phyloP scores from a whole-genome alignment of 2,888 invertebrate species.

The Hirtodrosophila confusa region DNA sequence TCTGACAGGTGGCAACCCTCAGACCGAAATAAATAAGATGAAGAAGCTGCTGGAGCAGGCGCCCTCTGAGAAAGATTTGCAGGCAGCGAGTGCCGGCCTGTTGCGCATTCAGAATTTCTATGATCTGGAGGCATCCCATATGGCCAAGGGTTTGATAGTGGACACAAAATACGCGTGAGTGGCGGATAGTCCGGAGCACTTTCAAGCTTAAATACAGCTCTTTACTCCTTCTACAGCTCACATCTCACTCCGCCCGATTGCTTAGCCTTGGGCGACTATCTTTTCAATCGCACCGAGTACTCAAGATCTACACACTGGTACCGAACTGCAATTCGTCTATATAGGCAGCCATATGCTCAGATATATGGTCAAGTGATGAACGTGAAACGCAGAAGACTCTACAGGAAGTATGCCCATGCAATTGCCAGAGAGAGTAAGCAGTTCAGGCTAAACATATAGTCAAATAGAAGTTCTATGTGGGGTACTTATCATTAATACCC shows the following conservation, averaged over 20 bases:
- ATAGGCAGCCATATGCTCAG: constrained; percentile 21
- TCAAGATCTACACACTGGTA: constrained; percentile 49
- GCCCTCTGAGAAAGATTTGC: constrained; percentile 31
- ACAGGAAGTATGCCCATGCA: constrained; percentile 49
- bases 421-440: constrained; percentile 45
- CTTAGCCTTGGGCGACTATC: constrained; percentile 24
- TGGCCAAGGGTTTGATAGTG: constrained; percentile 46
- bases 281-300: constrained; percentile 31
- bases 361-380: constrained; percentile 42
- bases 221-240: constrained; percentile 19
- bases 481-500: no score
- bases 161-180: constrained; percentile 35
- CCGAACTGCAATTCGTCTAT: constrained; percentile 49
- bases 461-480: no score
- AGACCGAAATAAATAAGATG: constrained; percentile 14
- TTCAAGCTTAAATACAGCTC: not conserved
- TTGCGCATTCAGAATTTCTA: constrained; percentile 40
- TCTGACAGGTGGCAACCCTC: constrained; percentile 1
- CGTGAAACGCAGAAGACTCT: constrained; percentile 32
- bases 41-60: constrained; percentile 8
- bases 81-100: constrained; percentile 26
- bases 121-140: constrained; percentile 41
- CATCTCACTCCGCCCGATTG: constrained; percentile 42
- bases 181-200: not conserved
- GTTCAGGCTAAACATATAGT: not conserved